Base-by-base conservation (phyloP, 35 echinoderm and acorn worm species). In the Patiria miniata region DNA sequence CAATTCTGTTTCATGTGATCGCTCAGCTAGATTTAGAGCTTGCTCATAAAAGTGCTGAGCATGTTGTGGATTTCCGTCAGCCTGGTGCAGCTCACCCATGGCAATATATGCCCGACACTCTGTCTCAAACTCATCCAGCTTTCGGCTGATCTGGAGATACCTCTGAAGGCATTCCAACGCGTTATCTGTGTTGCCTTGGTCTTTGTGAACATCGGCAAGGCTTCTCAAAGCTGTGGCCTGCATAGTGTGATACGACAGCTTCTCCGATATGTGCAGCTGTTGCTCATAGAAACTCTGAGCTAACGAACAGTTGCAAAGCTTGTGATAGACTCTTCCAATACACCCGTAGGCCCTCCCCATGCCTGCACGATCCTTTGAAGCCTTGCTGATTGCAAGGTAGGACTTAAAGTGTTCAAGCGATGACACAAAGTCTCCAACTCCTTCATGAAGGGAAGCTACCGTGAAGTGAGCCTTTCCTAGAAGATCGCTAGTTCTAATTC, bases 81-180 rank as follows among this genome's bases (percentile, higher is more conserved):
- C 38, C 28, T 86, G 37, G 55, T 92, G 85, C 23, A 95, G 53
- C n/a, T 94, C 92, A 37, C 96, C 96, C 30, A 95, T 81, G 5
- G 57, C 69, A 16, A 99, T 65, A 34, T 83, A 88, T 17, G 96
- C 96, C 53, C 79, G 58, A 40, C 86, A 89, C 47, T 99, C 96
- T 1, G 96, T 99, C 33, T 94, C 89, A 89, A 94, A 99, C 53
- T 99, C 96, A 87, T 99, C 93, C 5, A 99, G 83, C 85, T 94
- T 91, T 15, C 96, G 50, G 77, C 93, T 92, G 12, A 95, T 73
- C 36, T 83, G 40, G 18, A 99, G 84, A 55, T 90, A 95, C 58
- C 57, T 89, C 56, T 91, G 81, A 39, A 99, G 77, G 76, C 89
- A 90, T 79, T 89, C 83, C 47, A 99, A 61, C 8, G 90, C 90